A percentile compares a stretch with the other conserved stretches of the same genome.
These are phyloP conservation scores for Leistus spinibarbis DNA, from an alignment of 2,888 invertebrate genomes.

Conservation along the genomic window DNA sequence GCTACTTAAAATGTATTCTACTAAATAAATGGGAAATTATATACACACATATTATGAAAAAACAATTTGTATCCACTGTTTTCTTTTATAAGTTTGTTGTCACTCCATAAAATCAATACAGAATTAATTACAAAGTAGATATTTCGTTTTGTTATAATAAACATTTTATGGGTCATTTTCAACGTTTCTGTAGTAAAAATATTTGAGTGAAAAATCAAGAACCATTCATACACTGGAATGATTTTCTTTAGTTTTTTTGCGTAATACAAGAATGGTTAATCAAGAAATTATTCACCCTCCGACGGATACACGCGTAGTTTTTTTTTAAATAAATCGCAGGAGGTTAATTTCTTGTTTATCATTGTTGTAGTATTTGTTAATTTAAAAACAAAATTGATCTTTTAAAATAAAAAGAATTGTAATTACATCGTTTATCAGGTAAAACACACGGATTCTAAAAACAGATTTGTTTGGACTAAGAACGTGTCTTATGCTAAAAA, in stretches of 20 bases:
- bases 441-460: conserved; percentile 51
- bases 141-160: conserved; percentile 46
- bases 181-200: conserved; percentile 52
- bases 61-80: conserved; percentile 58
- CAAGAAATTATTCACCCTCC: too few species aligned
- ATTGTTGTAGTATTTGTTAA: neutral
- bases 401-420: conserved; percentile 30
- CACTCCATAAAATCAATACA: conserved; percentile 56
- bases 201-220: conserved; percentile 45
- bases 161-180: conserved; percentile 41
- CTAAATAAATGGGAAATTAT: conserved; percentile 44
- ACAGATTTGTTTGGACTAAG: conserved; percentile 48
- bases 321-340: too few species aligned
- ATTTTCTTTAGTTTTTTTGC: conserved; percentile 20
- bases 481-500: conserved; percentile 50
- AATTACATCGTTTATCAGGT: conserved; percentile 31
- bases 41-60: conserved; percentile 44
- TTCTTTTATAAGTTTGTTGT: conserved; percentile 51
- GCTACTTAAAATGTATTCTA: conserved; percentile 40
- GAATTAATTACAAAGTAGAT: conserved; percentile 54
- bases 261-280: conserved; percentile 15
- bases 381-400: conserved; percentile 26
- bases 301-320: too few species aligned
- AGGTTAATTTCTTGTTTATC: conserved; percentile 14
- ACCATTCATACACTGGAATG: conserved; percentile 39